A percentile compares a stretch with the other conserved stretches of the same genome.
phyloP scores from a whole-genome alignment of 2,797 vertebrate genomes.

The Labroides dimidiatus region DNA sequence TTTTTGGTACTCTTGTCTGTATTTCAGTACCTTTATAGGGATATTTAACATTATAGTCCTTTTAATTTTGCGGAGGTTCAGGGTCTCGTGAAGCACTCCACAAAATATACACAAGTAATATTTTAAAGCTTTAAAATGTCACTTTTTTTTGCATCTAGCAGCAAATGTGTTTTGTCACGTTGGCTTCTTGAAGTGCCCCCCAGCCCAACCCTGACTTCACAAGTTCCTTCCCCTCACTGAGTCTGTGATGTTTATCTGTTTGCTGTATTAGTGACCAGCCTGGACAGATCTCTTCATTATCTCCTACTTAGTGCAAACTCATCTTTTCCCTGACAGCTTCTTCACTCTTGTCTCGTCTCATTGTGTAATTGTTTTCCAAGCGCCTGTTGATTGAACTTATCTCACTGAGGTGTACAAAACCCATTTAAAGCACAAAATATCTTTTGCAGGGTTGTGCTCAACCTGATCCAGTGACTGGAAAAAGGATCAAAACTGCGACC shows the following conservation, averaged over 20 bases:
- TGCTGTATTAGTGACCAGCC: slow-evolving; percentile 76
- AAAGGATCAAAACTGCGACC: slow-evolving; percentile 40
- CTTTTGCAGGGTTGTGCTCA: slow-evolving; percentile 60
- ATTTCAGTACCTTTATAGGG: not conserved
- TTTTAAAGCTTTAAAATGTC: not conserved
- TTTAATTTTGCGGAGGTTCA: slow-evolving; percentile 6
- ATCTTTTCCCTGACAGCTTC: slow-evolving; percentile 61
- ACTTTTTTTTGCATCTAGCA: not conserved
- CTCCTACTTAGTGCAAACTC: slow-evolving; percentile 67
- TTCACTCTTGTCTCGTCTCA: slow-evolving; percentile 51
- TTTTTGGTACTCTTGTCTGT: too few species aligned
- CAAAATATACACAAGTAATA: not conserved
- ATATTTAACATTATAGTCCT: not conserved
- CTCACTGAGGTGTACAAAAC: slow-evolving; percentile 35
- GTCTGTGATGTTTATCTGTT: slow-evolving; percentile 80
- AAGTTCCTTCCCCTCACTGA: slow-evolving; percentile 66
- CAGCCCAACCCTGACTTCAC: slow-evolving; percentile 66
- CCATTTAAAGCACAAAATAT: slow-evolving; percentile 45
- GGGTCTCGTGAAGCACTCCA: not conserved
- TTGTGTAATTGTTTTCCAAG: slow-evolving; percentile 57
- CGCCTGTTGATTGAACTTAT: slow-evolving; percentile 52
- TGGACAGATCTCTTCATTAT: slow-evolving; percentile 81
- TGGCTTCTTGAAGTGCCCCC: slow-evolving; percentile 52
- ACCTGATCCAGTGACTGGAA: slow-evolving; percentile 41
- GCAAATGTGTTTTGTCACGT: slow-evolving; percentile 27